Evolutionary conservation across 2,888 invertebrate genomes (phyloP).

Genomic region (Harpalus rubripes): DNA sequence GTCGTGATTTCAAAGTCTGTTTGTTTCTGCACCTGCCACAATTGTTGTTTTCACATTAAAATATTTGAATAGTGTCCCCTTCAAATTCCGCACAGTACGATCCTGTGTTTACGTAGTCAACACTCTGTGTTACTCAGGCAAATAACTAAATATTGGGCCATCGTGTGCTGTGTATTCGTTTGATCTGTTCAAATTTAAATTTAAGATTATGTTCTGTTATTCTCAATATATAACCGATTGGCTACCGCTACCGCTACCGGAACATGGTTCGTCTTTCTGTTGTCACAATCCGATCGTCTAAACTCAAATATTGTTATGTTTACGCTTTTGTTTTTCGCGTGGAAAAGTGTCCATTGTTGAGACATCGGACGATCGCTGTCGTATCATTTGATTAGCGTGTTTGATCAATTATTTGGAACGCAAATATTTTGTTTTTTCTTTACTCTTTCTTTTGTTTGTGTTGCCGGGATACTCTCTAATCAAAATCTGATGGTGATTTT

Average conservation of each 20-base stretch:
- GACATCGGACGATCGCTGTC: constrained; percentile 50
- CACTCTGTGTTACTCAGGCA: constrained; percentile 76
- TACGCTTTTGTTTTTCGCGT: constrained; percentile 68
- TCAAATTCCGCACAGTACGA: constrained; percentile 74
- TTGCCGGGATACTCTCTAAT: constrained; percentile 29
- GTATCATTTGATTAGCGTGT: constrained; percentile 45
- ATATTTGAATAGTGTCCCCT: constrained; percentile 57
- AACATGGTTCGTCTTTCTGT: constrained; percentile 23
- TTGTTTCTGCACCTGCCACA: constrained; percentile 40
- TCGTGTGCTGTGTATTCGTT: constrained; percentile 75
- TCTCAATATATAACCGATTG: constrained; percentile 71
- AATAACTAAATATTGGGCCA: constrained; percentile 78
- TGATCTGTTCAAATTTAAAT: constrained; percentile 79
- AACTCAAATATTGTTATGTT: constrained; percentile 77
- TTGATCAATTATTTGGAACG: constrained; percentile 51
- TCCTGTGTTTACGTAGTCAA: constrained; percentile 77
- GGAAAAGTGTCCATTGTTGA: constrained; percentile 48
- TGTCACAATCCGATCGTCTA: constrained; percentile 65
- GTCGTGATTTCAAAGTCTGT: constrained; percentile 8
- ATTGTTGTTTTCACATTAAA: constrained; percentile 60
- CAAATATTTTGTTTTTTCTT: constrained; percentile 52
- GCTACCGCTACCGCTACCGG: not conserved
- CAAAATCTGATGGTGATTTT: constrained; percentile 5
- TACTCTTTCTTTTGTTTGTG: constrained; percentile 52
- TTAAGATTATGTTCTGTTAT: constrained; percentile 78